These are phyloP conservation scores for Criorhina ranunculi DNA, from an alignment of 2,888 invertebrate genomes.

Conservation along the genomic window DNA sequence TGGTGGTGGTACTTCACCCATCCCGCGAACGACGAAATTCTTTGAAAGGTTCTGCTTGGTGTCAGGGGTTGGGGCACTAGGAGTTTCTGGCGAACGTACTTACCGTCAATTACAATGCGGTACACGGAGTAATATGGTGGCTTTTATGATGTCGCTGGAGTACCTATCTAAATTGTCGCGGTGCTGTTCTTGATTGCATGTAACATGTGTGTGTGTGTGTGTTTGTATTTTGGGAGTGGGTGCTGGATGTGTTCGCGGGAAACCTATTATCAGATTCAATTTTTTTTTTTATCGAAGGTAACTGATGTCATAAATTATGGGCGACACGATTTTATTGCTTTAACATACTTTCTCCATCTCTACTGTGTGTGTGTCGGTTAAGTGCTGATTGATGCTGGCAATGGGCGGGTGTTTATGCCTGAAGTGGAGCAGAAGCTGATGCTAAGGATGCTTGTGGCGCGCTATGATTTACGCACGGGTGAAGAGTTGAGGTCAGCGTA, in stretches of 20 bases:
- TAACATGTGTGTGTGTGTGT: conserved; percentile 18
- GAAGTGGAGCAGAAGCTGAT: conserved; percentile 25
- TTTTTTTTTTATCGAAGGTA: conserved; percentile 33
- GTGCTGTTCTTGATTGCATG: conserved; percentile 76
- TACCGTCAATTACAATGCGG: conserved; percentile 77
- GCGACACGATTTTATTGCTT: conserved; percentile 73
- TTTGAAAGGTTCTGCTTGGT: conserved; percentile 34
- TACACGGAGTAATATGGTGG: conserved; percentile 76
- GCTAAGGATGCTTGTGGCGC: conserved; percentile 8
- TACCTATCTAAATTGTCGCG: conserved; percentile 76
- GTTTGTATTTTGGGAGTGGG: conserved; percentile 37
- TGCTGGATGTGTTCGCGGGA: conserved; percentile 52
- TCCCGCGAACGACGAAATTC: conserved; percentile 19
- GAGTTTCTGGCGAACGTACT: conserved; percentile 61
- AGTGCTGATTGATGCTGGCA: conserved; percentile 57
- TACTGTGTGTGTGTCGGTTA: conserved; percentile 23
- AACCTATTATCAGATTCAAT: conserved; percentile 73
- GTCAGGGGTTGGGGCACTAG: neutral
- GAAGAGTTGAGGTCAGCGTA: conserved; percentile 26
- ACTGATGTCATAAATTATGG: conserved; percentile 67
- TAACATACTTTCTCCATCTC: conserved; percentile 69
- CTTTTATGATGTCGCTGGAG: conserved; percentile 75
- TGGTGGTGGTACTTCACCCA: conserved; percentile 44
- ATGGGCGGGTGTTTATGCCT: conserved; percentile 17
- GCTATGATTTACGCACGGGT: conserved; percentile 22